Conservation (phyloP, 2,888 invertebrate species). For the Drosophila flavopinicola region DNA sequence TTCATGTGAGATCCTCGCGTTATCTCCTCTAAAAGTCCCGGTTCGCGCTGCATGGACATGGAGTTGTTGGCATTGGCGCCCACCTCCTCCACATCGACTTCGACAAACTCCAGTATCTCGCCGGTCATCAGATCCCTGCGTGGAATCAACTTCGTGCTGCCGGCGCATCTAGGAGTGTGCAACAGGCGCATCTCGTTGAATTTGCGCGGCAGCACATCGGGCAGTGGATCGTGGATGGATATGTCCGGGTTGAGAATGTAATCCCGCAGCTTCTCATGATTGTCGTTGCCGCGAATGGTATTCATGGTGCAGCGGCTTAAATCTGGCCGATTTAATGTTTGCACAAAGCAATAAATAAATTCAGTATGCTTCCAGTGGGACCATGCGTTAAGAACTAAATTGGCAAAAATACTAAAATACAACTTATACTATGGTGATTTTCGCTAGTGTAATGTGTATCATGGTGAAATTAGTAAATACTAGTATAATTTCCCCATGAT, state of each 20-base stretch:
- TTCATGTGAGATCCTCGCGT: conserved; percentile 90
- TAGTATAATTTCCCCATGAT: no score
- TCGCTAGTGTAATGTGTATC: not conserved
- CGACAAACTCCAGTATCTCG: conserved; percentile 89
- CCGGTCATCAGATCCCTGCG: conserved; percentile 90
- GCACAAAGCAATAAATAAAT: not conserved
- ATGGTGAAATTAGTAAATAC: no score
- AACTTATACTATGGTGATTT: not conserved
- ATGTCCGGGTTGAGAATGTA: conserved; percentile 82
- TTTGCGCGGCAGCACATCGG: conserved; percentile 78
- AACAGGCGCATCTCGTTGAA: conserved; percentile 77
- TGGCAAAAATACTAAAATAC: conserved; percentile 12
- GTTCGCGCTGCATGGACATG: conserved; percentile 91
- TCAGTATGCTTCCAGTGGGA: conserved; percentile 6
- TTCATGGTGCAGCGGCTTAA: conserved; percentile 33
- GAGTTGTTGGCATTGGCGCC: conserved; percentile 90
- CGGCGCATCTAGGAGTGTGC: conserved; percentile 74
- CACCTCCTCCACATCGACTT: conserved; percentile 86
- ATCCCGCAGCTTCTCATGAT: conserved; percentile 65
- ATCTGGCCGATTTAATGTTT: not conserved
- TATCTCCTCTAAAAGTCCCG: conserved; percentile 88
- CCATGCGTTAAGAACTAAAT: not conserved
- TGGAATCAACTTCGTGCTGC: conserved; percentile 82
- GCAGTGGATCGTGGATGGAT: conserved; percentile 82
- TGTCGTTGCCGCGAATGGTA: conserved; percentile 49